Percentiles rank a stretch among this genome's conserved stretches.
Evolutionary conservation across 2,797 vertebrate species (phyloP).

Genomic region (Anguilla anguilla): DNA sequence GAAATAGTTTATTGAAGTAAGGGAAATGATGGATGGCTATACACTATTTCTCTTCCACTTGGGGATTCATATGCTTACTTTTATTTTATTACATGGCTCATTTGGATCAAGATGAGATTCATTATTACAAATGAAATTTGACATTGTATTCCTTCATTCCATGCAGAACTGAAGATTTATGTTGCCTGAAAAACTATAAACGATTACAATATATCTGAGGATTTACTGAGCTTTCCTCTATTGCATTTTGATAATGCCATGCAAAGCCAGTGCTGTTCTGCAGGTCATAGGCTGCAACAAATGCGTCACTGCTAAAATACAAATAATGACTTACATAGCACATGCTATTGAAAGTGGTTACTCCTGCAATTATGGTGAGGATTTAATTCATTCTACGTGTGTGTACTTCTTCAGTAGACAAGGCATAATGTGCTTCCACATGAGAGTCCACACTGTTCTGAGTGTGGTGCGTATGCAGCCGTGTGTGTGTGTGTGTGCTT

Average conservation of each 20-base stretch:
- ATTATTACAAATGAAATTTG: no score
- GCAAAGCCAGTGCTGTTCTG: background rate
- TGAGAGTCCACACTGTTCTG: background rate
- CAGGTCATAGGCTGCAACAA: background rate
- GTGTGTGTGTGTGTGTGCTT: background rate
- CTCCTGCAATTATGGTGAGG: background rate
- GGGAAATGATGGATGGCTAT: background rate
- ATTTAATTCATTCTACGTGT: background rate
- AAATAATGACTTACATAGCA: background rate
- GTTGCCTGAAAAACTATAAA: no score
- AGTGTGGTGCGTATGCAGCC: background rate
- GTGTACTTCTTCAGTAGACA: background rate
- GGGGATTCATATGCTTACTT: no score
- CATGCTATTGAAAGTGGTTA: background rate
- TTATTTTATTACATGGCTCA: no score
- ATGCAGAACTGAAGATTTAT: no score
- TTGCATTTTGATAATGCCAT: background rate
- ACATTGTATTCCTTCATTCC: no score
- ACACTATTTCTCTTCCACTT: background rate
- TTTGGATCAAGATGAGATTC: no score
- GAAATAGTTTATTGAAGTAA: background rate
- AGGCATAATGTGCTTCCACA: background rate
- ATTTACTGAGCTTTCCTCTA: background rate
- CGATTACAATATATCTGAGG: background rate
- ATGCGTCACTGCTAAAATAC: background rate